Evolutionary conservation across 2,888 invertebrate genomes (phyloP), one percentile per base, ranked within the genome.

Genomic region (Anticlea derivata): DNA sequence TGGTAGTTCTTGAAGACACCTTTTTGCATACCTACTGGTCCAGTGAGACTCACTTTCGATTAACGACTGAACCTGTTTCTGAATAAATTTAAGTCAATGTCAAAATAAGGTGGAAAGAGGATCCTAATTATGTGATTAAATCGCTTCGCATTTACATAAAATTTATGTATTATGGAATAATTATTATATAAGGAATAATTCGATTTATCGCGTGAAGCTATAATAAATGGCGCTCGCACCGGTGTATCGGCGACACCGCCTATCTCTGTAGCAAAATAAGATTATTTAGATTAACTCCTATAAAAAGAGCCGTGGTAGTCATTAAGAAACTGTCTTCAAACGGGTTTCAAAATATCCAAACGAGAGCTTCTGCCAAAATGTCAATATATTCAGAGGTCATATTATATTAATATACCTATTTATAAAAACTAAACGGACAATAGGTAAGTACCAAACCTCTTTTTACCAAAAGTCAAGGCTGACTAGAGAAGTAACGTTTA

Each of bases 51-150:
- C 70, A 78, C 80, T 83, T 83, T 82, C 83, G 73, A 76, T 75
- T 50, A 56, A 48, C 55, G 73, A 73, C 65, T 55, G 68, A 80
- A 85, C 83, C 75, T 73, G 83, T 83, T 83, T 74, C 58, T 63
- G 60, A 60, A 64, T 58, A 68, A 76, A 79, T 80, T 80, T 82
- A 83, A 81, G 84, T 83, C 84, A 86, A 83, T 83, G 85, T 79
- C 82, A 80, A 74, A 68, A 70, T 72, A 75, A 80, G 75, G 73
- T 78, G 73, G 62, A 76, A 75, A 75, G 76, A 83, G 68, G 74
- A 76, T 71, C 61, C 48, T 50, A 24, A 29, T 12, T 51, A 35
- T 29, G 11, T 43, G 24, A 49, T 49, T 35, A 8, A 23, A 29
- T 13, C 11, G 12, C 34, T 26, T 7, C 8, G 11, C 2, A 33